A percentile compares a stretch with the other conserved stretches of the same genome.
phyloP scores from a whole-genome alignment of 1,140 invertebrate species.

The Drosophila sulfurigaster region DNA sequence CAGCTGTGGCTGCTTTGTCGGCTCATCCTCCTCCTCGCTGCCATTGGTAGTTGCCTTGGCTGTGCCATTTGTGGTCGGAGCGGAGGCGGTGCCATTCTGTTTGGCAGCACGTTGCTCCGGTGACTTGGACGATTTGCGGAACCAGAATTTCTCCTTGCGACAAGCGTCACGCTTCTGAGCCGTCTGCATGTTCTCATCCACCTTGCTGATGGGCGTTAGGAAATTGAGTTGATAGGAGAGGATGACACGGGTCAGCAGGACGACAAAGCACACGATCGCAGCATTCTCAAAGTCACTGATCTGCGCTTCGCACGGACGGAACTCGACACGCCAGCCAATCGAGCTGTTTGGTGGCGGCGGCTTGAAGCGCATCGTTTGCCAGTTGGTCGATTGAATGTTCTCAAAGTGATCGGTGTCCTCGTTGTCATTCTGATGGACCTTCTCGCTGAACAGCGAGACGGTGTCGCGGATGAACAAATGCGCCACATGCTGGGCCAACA shows the following conservation, averaged over 20 bases:
- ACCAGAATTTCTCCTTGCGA: constrained; percentile 94
- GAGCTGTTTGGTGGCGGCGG: constrained; percentile 97
- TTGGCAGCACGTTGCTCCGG: constrained; percentile 65
- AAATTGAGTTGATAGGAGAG: constrained; percentile 98
- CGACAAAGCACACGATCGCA: constrained; percentile 99
- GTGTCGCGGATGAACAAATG: constrained; percentile 99
- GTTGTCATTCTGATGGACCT: constrained; percentile 96
- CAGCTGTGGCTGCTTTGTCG: background rate
- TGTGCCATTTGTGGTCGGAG: constrained; percentile 28
- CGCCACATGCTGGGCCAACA: constrained; percentile 97
- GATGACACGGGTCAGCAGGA: constrained; percentile 98
- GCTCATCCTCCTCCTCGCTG: constrained; percentile 11
- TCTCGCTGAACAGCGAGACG: constrained; percentile 97
- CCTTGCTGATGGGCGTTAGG: constrained; percentile 98
- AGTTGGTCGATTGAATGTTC: constrained; percentile 99
- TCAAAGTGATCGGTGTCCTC: constrained; percentile 99
- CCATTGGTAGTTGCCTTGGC: constrained; percentile 1
- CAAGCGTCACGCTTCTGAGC: constrained; percentile 97
- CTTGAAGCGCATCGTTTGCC: constrained; percentile 99
- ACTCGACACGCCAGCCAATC: constrained; percentile 99
- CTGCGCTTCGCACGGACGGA: constrained; percentile 99
- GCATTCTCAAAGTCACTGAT: constrained; percentile 99
- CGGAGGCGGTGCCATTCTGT: constrained; percentile 47
- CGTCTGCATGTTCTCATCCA: constrained; percentile 98
- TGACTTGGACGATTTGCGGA: constrained; percentile 89